A percentile compares a stretch with the other conserved stretches of the same genome.
Evolutionary conservation across 2,797 vertebrate species (phyloP).

Genomic region (Antennarius maculatus): DNA sequence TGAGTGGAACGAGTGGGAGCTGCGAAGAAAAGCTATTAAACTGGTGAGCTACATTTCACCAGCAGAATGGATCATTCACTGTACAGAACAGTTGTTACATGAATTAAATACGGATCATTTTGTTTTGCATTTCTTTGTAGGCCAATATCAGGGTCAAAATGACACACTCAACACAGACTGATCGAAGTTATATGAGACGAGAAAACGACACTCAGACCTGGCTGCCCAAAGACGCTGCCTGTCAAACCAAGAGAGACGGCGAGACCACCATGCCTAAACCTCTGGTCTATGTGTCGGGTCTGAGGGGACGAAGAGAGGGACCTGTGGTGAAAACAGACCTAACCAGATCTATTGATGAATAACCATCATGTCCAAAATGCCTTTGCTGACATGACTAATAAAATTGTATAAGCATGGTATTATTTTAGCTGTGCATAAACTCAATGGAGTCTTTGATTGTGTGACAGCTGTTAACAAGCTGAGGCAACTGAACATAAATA

Average conservation of each 20-base stretch:
- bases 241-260: constrained; percentile 83
- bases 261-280: constrained; percentile 82
- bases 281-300: constrained; percentile 84
- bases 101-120: not conserved
- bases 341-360: constrained; percentile 87
- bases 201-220: constrained; percentile 89
- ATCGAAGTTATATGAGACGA: constrained; percentile 90
- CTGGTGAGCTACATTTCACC: constrained; percentile 81
- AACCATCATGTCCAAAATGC: constrained; percentile 6
- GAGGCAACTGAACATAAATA: no score
- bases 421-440: no score
- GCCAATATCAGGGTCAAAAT: constrained; percentile 86
- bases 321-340: constrained; percentile 80
- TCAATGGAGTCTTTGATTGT: no score
- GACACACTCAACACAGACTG: constrained; percentile 87
- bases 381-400: constrained; percentile 1
- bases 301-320: constrained; percentile 80
- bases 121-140: constrained; percentile 64
- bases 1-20: constrained; percentile 97
- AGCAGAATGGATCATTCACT: not conserved
- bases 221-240: constrained; percentile 68
- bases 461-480: no score
- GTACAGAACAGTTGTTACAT: not conserved
- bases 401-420: not conserved
- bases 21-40: constrained; percentile 91